Evolutionary conservation across 2,797 vertebrate genomes (phyloP).

Genomic region (Lutra lutra): DNA sequence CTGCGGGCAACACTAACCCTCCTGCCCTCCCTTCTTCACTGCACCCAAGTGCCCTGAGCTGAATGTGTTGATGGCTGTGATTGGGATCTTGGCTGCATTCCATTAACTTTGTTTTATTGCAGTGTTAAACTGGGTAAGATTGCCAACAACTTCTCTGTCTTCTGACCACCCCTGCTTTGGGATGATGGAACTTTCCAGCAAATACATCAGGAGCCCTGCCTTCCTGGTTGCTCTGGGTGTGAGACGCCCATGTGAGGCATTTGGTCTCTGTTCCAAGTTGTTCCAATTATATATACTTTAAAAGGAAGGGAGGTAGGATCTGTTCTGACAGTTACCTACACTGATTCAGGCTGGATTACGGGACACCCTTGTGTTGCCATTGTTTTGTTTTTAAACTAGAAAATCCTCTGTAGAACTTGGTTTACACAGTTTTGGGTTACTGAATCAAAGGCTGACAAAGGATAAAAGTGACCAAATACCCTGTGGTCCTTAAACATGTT

Average conservation of each 20-base stretch:
- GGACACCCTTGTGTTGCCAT: not conserved
- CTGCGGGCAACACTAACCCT: not conserved
- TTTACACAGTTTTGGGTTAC: not conserved
- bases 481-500: not conserved
- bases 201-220: not conserved
- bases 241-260: not conserved
- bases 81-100: not conserved
- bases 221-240: not conserved
- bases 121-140: not conserved
- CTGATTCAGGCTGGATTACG: not conserved
- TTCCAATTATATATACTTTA: not conserved
- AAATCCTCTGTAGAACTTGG: not conserved
- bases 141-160: not conserved
- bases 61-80: not conserved
- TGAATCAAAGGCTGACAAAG: not conserved
- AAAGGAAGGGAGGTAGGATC: not conserved
- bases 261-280: not conserved
- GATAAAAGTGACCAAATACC: not conserved
- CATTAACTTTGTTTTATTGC: not conserved
- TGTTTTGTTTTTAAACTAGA: not conserved
- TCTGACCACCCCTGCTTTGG: not conserved
- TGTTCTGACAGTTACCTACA: not conserved
- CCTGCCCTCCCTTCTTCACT: not conserved
- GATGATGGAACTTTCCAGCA: not conserved
- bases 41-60: not conserved